These are phyloP conservation scores for Chaetodon auriga DNA, from an alignment of 2,113 vertebrate species.

Conservation along the genomic window DNA sequence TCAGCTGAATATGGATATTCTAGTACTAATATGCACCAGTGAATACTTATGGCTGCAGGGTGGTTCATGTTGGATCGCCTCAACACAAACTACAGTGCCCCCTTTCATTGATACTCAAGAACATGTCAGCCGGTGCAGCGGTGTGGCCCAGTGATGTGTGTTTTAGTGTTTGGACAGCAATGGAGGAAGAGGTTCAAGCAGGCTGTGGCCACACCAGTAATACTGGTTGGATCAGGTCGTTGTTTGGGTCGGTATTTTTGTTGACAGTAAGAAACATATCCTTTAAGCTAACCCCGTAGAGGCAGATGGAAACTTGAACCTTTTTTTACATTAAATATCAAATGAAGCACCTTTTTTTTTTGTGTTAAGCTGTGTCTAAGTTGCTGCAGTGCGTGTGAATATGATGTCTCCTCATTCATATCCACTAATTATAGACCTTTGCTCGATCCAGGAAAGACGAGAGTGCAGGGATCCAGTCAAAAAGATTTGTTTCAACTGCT, in stretches of 20 bases:
- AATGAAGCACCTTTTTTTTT: not conserved
- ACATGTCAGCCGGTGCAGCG: not conserved
- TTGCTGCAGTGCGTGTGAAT: not conserved
- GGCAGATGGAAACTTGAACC: not conserved
- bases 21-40: not conserved
- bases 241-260: not conserved
- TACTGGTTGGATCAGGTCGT: not conserved
- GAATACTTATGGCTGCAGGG: not conserved
- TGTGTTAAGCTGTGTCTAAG: not conserved
- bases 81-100: conserved; percentile 1
- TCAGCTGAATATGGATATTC: not conserved
- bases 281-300: not conserved
- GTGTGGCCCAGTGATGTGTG: too few relatives aligned
- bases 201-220: not conserved
- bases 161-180: not conserved
- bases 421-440: not conserved
- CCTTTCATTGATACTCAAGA: not conserved
- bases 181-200: not conserved
- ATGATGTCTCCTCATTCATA: not conserved
- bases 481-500: not conserved
- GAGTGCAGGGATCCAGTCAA: not conserved
- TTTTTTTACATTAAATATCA: not conserved
- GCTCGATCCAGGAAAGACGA: not conserved
- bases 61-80: not conserved
- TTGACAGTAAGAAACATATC: not conserved